Base-by-base conservation (phyloP, 2,888 invertebrate genomes). In the Ophion ellenae region DNA sequence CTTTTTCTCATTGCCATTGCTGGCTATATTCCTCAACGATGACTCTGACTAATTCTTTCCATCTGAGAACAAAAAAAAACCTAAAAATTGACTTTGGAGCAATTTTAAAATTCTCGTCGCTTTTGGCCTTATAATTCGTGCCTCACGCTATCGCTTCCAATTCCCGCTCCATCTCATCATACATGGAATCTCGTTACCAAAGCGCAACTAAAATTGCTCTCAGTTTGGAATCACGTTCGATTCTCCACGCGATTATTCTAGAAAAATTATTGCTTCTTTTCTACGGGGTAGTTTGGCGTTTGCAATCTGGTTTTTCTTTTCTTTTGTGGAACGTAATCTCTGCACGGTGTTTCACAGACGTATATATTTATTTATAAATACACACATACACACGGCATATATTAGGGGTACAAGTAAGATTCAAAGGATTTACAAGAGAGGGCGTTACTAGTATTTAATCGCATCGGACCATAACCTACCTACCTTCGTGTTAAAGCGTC, bases 281-380 rank as follows among this genome's bases (percentile, higher is more conserved):
- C 66, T 28, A 24, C 53, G 53, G 45, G 47, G 45, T 45, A 53
- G 78, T 69, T 74, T 76, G 63, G 53, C 78, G 66, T 63, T 79
- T 53, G 79, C 70, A 61, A 59, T 75, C 32, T 75, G 75, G 75
- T 59, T 64, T 74, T 61, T 40, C 57, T 70, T 53, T 28, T 36
- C 10, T n/a, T 17, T 81, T 73, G 67, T 63, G 28, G 76, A 53
- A 75, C 74, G 78, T 86, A 77, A 59, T 36, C 14, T 36, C 14
- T 86, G 86, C 86, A 86, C 86, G 86, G 79, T 86, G 78, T 86
- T 86, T 14, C 2, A 53, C 53, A 17, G 17, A 53, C 53, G 53
- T 53, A 47, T 7, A 47, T 36, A 76, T 47, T 73, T 70, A 70
- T 47, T 32, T 69, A 47, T 20, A 20, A 24, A 45, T 53, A 53